Conservation (phyloP, 2,888 invertebrate species). For the Stenichneumon culpator region DNA sequence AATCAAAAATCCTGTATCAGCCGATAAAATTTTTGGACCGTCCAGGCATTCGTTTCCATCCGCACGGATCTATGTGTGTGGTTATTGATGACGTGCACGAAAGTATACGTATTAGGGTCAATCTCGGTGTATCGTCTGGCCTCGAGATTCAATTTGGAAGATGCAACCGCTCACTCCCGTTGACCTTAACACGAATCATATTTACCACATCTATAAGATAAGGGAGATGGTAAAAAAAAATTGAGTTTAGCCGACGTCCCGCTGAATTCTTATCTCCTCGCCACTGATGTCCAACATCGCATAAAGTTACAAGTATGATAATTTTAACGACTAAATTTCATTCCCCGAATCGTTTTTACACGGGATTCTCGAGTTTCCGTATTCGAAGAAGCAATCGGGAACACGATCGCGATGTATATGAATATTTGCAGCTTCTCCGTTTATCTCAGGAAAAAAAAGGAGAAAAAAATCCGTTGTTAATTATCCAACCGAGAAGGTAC, state of each 20-base stretch:
- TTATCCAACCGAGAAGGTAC: background rate
- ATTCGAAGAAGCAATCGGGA: constrained; percentile 34
- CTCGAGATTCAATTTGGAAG: background rate
- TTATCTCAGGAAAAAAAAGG: background rate
- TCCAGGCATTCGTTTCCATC: background rate
- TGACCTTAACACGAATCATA: background rate
- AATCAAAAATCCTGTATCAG: background rate
- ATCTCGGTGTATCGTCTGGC: constrained; percentile 2
- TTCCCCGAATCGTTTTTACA: background rate
- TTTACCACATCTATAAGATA: background rate
- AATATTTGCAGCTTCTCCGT: constrained; percentile 14
- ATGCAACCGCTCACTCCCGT: background rate
- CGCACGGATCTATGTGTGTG: background rate
- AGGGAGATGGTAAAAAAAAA: background rate
- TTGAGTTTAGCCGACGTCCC: background rate
- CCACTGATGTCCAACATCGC: background rate
- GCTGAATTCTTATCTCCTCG: background rate
- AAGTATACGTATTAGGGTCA: background rate
- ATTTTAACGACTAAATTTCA: background rate
- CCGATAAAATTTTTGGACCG: background rate
- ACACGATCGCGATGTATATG: constrained; percentile 17
- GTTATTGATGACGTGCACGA: too few species aligned
- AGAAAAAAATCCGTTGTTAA: background rate
- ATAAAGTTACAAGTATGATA: constrained; percentile 5
- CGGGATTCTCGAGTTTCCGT: background rate